These are phyloP conservation scores for Anthopleura sola DNA, from an alignment of 64 coral and sea anemone genomes.

Conservation along the genomic window DNA sequence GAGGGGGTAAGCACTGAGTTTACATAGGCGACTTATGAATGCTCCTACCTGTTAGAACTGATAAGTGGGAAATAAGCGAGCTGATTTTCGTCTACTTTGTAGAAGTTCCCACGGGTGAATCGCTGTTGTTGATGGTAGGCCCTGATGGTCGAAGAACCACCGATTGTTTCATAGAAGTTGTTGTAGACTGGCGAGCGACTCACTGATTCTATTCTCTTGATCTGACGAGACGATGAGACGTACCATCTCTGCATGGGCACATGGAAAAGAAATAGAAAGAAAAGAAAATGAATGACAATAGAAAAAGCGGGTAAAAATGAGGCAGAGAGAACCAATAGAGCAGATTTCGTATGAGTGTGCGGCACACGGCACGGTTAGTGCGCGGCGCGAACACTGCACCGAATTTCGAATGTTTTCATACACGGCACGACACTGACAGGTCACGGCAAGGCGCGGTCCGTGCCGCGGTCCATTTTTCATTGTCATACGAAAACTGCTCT, in stretches of 20 bases:
- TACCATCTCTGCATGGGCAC: conserved; percentile 58
- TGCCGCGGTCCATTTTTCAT: too few relatives aligned
- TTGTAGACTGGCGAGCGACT: conserved; percentile 86
- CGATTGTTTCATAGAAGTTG: conserved; percentile 81
- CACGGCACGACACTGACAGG: too few relatives aligned
- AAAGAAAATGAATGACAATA: background rate
- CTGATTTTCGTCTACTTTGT: conserved; percentile 71
- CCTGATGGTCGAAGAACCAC: conserved; percentile 54
- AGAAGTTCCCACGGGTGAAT: conserved; percentile 70
- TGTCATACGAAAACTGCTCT: too few relatives aligned
- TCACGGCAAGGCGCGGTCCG: too few relatives aligned
- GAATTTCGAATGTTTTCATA: too few relatives aligned
- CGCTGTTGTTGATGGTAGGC: conserved; percentile 79
- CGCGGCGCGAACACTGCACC: too few relatives aligned
- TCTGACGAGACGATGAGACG: conserved; percentile 70
- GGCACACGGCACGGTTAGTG: too few relatives aligned
- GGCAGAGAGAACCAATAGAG: background rate
- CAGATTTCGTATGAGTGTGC: too few relatives aligned
- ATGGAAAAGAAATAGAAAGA: background rate
- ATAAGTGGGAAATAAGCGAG: conserved; percentile 56
- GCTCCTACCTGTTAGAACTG: conserved; percentile 51
- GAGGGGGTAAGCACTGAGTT: too few relatives aligned
- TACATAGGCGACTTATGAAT: too few relatives aligned
- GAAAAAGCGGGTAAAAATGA: background rate
- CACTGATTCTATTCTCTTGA: conserved; percentile 75